Evolutionary conservation across 1,140 invertebrate species (phyloP).

Genomic region (Amyelois transitella): DNA sequence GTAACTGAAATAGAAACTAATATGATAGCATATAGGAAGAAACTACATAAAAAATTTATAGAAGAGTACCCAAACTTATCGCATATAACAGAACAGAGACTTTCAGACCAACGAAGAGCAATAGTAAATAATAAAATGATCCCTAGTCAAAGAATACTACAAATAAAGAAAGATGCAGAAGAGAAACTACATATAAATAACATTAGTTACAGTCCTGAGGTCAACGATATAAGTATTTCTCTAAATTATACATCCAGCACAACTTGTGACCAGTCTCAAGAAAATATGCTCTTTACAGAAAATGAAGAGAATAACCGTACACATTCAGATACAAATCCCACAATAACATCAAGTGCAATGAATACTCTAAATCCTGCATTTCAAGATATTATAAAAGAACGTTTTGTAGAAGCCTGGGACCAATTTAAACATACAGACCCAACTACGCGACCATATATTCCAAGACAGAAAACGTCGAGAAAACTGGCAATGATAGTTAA

Average conservation of each 20-base stretch:
- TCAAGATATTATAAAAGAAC: no score
- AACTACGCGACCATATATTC: neutral
- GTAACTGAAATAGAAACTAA: neutral
- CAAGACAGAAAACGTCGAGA: neutral
- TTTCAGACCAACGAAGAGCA: constrained; percentile 1
- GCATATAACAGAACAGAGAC: neutral
- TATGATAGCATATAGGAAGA: neutral
- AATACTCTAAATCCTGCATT: no score
- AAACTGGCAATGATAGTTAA: neutral
- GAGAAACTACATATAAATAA: neutral
- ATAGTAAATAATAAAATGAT: neutral
- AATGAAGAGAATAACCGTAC: no score
- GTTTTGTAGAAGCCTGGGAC: no score
- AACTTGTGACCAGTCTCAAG: no score
- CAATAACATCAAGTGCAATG: no score
- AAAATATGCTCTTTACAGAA: no score
- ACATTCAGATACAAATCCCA: no score
- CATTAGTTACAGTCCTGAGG: neutral
- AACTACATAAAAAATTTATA: neutral
- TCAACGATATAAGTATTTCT: no score
- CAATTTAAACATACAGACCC: neutral
- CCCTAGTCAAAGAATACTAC: neutral
- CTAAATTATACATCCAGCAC: no score
- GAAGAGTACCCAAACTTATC: neutral
- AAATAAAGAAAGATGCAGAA: neutral